phyloP scores from a whole-genome alignment of 1,140 invertebrate species.

The Cyphomyrmex costatus region DNA sequence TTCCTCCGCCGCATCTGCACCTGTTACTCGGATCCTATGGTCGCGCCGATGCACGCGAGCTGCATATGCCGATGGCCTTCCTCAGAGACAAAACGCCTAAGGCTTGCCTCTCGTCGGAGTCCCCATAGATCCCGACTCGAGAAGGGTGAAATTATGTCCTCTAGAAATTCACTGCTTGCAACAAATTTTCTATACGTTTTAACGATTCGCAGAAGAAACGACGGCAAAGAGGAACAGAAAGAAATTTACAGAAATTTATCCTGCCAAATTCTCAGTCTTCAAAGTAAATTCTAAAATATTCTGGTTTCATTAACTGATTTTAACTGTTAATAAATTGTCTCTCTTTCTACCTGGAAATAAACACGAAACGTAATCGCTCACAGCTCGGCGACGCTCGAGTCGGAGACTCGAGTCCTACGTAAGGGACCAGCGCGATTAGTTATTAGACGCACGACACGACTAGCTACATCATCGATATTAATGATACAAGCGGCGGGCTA shows the following conservation, averaged over 20 bases:
- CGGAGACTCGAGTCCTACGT: not conserved
- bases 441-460: conserved; percentile 49
- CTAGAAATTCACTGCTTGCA: conserved; percentile 9
- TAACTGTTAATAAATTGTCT: not conserved
- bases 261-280: not conserved
- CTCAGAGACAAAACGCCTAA: conserved; percentile 76
- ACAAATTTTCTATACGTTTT: conserved; percentile 5
- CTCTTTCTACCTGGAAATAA: not conserved
- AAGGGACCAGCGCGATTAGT: conserved; percentile 33
- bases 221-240: not conserved
- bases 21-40: conserved; percentile 78
- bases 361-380: not conserved
- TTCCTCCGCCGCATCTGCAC: conserved; percentile 81
- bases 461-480: conserved; percentile 59
- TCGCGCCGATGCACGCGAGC: conserved; percentile 79
- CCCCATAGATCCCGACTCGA: conserved; percentile 50
- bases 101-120: conserved; percentile 56
- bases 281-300: not conserved
- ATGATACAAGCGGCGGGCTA: conserved; percentile 38
- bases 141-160: conserved; percentile 34
- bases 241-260: conserved; percentile 8
- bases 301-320: not conserved
- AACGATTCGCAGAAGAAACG: not conserved
- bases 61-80: conserved; percentile 81
- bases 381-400: not conserved